Evolutionary conservation across 2,888 invertebrate species (phyloP).

Genomic region (Rhaphigaster nebulosa): DNA sequence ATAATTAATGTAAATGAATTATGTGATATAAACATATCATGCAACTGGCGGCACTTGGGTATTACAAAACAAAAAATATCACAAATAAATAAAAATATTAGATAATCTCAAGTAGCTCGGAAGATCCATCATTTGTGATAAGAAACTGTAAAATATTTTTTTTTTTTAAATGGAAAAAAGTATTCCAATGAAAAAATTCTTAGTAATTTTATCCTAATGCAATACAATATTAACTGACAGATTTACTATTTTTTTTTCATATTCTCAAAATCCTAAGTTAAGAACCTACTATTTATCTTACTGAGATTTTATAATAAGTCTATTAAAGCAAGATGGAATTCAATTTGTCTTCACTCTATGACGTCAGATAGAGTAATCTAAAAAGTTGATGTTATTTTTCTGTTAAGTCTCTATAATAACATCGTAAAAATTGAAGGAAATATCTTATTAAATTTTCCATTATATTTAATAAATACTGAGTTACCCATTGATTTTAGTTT

Average conservation of each 20-base stretch:
- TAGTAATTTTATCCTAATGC: too few relatives aligned
- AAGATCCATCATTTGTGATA: too few relatives aligned
- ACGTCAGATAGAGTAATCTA: neutral
- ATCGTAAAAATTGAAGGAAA: neutral
- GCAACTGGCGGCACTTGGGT: too few relatives aligned
- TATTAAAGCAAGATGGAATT: neutral
- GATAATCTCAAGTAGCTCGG: too few relatives aligned
- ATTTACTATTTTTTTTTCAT: neutral
- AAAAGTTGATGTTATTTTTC: neutral
- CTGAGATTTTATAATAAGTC: neutral
- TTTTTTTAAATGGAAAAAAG: too few relatives aligned
- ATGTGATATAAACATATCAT: too few relatives aligned
- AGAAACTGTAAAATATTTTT: too few relatives aligned
- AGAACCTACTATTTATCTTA: neutral
- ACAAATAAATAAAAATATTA: too few relatives aligned
- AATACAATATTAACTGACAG: too few relatives aligned
- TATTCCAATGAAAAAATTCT: too few relatives aligned
- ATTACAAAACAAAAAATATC: too few relatives aligned
- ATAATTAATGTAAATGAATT: too few relatives aligned
- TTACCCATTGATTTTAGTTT: neutral
- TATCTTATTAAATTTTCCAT: neutral
- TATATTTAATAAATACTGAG: neutral
- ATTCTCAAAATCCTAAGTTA: neutral
- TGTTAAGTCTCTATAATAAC: neutral
- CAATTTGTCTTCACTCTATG: neutral